Percentiles rank a stretch among this genome's conserved stretches.
Evolutionary conservation across 2,113 vertebrate genomes (phyloP).

Genomic region (Gymnogyps californianus): DNA sequence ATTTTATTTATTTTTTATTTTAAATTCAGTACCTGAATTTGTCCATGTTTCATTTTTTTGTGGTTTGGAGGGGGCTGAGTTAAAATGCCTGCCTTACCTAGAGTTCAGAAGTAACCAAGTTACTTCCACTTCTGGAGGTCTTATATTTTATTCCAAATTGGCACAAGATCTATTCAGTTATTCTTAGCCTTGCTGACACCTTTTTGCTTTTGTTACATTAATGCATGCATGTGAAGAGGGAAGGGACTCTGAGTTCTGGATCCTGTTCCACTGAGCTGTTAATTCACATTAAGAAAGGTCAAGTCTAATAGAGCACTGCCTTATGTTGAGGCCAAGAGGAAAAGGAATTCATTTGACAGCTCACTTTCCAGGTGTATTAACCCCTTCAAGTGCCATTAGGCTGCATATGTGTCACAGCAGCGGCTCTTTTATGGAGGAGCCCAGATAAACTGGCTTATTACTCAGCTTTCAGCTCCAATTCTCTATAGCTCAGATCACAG

Average conservation of each 20-base stretch:
- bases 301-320: conserved; percentile 57
- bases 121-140: conserved; percentile 65
- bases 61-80: not conserved
- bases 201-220: conserved; percentile 69
- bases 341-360: conserved; percentile 46
- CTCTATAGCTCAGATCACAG: not conserved
- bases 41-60: conserved; percentile 14
- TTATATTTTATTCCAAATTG: conserved; percentile 58
- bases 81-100: conserved; percentile 35
- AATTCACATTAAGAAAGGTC: conserved; percentile 63
- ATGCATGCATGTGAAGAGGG: conserved; percentile 50
- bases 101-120: conserved; percentile 41
- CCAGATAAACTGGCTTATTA: conserved; percentile 14
- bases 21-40: conserved; percentile 24
- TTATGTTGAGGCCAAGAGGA: conserved; percentile 54
- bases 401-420: not conserved
- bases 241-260: conserved; percentile 49
- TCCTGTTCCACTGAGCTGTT: conserved; percentile 50
- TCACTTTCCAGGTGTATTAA: conserved; percentile 57
- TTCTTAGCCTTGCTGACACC: conserved; percentile 64
- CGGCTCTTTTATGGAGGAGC: not conserved
- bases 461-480: conserved; percentile 10
- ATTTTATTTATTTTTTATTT: conserved; percentile 42
- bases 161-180: conserved; percentile 65
- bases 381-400: conserved; percentile 29